Conservation (phyloP, 2,113 vertebrate species). For the Leptosomus discolor region DNA sequence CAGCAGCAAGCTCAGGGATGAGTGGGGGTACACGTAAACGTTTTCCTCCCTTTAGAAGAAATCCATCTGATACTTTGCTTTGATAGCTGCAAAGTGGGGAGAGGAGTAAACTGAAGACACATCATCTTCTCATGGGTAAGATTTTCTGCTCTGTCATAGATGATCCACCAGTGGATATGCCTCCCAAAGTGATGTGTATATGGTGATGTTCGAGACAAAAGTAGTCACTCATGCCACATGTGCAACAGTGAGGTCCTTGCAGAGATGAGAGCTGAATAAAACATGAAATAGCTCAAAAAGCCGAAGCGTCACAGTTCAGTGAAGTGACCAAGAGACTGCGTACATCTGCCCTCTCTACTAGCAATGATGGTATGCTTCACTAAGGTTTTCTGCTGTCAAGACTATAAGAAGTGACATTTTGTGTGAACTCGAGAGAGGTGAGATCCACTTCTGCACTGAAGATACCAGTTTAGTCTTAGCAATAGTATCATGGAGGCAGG, state of each 20-base stretch:
- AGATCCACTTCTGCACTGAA: background rate
- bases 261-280: background rate
- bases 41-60: background rate
- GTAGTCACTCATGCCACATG: accelerated
- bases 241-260: background rate
- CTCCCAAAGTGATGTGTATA: background rate
- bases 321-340: background rate
- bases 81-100: background rate
- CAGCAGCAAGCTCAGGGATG: background rate
- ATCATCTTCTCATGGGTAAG: background rate
- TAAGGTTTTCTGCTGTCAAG: background rate
- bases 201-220: background rate
- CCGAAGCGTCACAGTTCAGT: background rate
- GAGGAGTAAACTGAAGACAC: background rate
- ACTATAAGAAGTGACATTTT: background rate
- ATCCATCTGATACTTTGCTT: background rate
- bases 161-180: background rate
- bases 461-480: background rate
- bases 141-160: background rate
- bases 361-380: background rate
- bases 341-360: background rate
- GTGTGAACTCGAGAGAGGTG: background rate
- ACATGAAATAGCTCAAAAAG: background rate
- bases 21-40: background rate
- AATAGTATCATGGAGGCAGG: background rate